Evolutionary conservation across 2,888 invertebrate genomes (phyloP).

Genomic region (Epinotia nisella): DNA sequence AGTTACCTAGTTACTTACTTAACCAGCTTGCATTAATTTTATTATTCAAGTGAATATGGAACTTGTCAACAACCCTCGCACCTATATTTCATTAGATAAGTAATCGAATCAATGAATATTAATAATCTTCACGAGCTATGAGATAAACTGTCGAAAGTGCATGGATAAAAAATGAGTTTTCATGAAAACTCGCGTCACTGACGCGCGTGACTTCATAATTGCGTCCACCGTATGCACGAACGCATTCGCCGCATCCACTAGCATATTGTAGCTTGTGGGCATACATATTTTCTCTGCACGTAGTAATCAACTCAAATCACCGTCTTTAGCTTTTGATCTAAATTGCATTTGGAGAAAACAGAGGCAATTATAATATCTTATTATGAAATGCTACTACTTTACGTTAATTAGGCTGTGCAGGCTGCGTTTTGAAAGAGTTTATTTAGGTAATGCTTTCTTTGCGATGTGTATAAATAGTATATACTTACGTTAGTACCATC

Average conservation of each 20-base stretch:
- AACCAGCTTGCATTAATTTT: too few relatives aligned
- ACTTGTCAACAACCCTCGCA: too few relatives aligned
- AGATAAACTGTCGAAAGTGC: constrained; percentile 47
- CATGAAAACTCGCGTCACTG: constrained; percentile 43
- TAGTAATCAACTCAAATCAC: constrained; percentile 37
- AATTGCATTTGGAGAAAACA: constrained; percentile 42
- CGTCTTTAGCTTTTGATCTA: constrained; percentile 25
- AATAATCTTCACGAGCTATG: constrained; percentile 32
- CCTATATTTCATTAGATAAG: background rate
- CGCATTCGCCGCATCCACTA: constrained; percentile 31
- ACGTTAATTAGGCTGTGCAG: constrained; percentile 30
- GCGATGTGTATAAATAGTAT: background rate
- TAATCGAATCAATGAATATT: constrained; percentile 7
- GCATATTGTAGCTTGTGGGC: constrained; percentile 30
- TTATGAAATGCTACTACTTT: constrained; percentile 31
- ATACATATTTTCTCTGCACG: constrained; percentile 36
- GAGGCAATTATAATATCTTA: constrained; percentile 38
- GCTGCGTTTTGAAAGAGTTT: constrained; percentile 9
- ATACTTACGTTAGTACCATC: background rate
- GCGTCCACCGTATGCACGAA: constrained; percentile 45
- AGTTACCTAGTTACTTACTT: too few relatives aligned
- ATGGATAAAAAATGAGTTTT: constrained; percentile 42
- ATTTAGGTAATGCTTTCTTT: constrained; percentile 6
- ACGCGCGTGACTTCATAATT: constrained; percentile 56
- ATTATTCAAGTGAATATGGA: too few relatives aligned